Conservation (phyloP, 2,797 vertebrate genomes). For the Pseudotriccus pelzelni region DNA sequence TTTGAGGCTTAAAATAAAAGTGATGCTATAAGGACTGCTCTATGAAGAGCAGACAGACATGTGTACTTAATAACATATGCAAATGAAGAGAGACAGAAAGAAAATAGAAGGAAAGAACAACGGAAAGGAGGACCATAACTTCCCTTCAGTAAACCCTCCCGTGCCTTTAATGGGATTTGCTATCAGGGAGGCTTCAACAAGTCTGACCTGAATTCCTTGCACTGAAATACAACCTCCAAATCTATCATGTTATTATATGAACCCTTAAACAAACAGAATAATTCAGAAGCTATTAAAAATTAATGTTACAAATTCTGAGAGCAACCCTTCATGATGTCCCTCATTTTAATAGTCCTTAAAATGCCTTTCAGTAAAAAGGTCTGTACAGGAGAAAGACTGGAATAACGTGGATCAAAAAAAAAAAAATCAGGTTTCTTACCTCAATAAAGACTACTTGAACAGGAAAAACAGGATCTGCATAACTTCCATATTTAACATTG, state of each 20-base stretch:
- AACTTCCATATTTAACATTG: neutral
- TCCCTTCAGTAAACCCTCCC: neutral
- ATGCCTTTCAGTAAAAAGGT: neutral
- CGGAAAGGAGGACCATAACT: neutral
- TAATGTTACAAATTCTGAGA: constrained; percentile 32
- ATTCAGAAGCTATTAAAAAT: constrained; percentile 64
- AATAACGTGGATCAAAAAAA: neutral
- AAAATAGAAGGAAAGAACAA: neutral
- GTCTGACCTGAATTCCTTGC: constrained; percentile 28
- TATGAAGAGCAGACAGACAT: neutral
- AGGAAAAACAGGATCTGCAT: neutral
- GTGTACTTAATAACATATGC: neutral
- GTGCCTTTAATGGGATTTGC: neutral
- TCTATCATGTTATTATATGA: constrained; percentile 11
- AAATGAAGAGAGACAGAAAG: neutral
- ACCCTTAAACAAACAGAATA: constrained; percentile 60
- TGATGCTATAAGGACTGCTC: neutral
- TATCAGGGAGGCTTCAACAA: neutral
- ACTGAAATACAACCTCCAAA: constrained; percentile 12
- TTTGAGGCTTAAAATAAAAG: neutral
- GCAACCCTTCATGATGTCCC: neutral
- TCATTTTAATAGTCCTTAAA: constrained; percentile 47
- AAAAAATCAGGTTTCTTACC: neutral
- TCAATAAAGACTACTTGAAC: neutral
- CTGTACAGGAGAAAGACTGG: neutral